These are phyloP conservation scores for Rhyzopertha dominica DNA, from an alignment of 1,140 invertebrate species.

Conservation along the genomic window DNA sequence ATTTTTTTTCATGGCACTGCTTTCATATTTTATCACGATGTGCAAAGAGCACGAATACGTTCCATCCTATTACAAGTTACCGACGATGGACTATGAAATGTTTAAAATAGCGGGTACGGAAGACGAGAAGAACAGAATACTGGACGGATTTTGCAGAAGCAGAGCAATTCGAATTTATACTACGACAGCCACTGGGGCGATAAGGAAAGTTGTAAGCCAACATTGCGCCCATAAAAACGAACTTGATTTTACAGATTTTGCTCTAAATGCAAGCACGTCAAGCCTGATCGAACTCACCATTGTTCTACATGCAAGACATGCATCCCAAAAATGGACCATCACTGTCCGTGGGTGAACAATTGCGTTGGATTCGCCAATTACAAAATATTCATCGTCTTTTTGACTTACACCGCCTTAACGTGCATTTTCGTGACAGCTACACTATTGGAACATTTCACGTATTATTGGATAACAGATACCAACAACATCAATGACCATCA, in stretches of 20 bases:
- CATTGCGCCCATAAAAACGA: neutral
- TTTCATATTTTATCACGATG: constrained; percentile 65
- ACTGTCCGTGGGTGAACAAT: constrained; percentile 73
- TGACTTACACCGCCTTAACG: constrained; percentile 29
- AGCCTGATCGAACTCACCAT: constrained; percentile 40
- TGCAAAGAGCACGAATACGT: constrained; percentile 21
- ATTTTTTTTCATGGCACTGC: constrained; percentile 68
- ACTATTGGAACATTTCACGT: constrained; percentile 20
- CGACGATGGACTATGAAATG: constrained; percentile 13
- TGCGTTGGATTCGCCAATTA: constrained; percentile 55
- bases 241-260: constrained; percentile 28
- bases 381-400: constrained; percentile 34
- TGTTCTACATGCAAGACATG: constrained; percentile 47
- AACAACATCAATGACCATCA: neutral
- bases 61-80: constrained; percentile 23
- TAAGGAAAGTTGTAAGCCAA: constrained; percentile 15
- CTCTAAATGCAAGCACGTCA: constrained; percentile 31
- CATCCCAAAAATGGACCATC: constrained; percentile 70
- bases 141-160: constrained; percentile 20
- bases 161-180: constrained; percentile 25
- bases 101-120: constrained; percentile 15
- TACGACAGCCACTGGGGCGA: constrained; percentile 20
- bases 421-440: constrained; percentile 29
- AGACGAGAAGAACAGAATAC: constrained; percentile 22
- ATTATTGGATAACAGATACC: constrained; percentile 1